Conservation (phyloP, 1,140 invertebrate species). For the Pygmarrhopalites habei region DNA sequence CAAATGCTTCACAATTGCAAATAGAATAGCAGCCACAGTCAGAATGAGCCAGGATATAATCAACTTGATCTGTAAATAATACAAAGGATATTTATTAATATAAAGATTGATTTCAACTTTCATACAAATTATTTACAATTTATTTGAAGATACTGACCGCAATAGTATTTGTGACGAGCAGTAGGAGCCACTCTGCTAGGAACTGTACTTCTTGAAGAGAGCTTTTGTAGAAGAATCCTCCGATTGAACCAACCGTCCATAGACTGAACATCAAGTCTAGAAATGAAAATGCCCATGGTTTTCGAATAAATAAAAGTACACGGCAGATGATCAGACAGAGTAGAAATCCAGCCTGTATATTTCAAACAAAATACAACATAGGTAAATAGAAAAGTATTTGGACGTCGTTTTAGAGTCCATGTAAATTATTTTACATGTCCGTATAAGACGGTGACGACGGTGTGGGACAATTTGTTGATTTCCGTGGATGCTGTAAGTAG, state of each 20-base stretch:
- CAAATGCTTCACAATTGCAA: too few relatives aligned
- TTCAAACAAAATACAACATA: too few relatives aligned
- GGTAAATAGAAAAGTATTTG: too few relatives aligned
- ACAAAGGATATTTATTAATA: too few relatives aligned
- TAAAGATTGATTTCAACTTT: too few relatives aligned
- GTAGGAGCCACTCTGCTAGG: neutral
- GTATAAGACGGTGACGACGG: neutral
- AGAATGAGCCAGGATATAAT: too few relatives aligned
- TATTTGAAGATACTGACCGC: too few relatives aligned
- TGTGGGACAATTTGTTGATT: neutral
- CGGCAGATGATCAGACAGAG: neutral
- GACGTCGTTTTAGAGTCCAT: too few relatives aligned
- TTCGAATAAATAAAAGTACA: neutral
- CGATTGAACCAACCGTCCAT: neutral
- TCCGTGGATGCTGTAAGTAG: neutral
- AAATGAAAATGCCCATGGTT: neutral
- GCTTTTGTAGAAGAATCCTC: neutral
- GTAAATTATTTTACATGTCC: conserved; percentile 4
- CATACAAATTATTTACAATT: too few relatives aligned
- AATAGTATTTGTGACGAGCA: too few relatives aligned
- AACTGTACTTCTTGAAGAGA: neutral
- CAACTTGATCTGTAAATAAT: too few relatives aligned
- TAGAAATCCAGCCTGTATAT: neutral
- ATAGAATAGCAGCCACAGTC: too few relatives aligned
- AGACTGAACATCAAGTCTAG: neutral